These are phyloP conservation scores for Streblospio benedicti DNA, from an alignment of 1,140 invertebrate genomes.

Conservation along the genomic window DNA sequence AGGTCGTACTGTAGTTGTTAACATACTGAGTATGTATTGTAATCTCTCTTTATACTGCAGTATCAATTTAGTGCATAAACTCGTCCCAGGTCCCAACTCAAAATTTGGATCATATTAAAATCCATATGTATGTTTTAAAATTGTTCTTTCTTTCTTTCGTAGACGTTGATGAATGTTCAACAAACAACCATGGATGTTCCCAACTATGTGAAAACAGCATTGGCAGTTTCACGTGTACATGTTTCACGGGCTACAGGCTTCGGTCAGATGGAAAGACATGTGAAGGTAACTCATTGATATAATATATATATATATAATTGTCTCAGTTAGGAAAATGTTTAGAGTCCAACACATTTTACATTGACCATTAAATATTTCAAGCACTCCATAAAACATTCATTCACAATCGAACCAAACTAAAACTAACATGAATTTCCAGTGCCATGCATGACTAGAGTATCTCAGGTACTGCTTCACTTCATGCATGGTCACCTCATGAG, in stretches of 20 bases:
- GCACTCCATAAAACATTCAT: too few relatives aligned
- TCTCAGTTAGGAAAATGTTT: neutral
- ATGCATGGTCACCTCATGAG: too few relatives aligned
- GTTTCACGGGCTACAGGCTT: conserved; percentile 57
- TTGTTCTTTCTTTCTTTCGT: conserved; percentile 3
- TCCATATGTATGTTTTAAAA: neutral
- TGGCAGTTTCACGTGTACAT: neutral
- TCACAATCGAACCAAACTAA: too few relatives aligned
- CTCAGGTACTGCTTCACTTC: too few relatives aligned
- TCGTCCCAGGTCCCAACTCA: too few relatives aligned
- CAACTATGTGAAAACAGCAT: conserved; percentile 5
- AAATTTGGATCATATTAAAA: too few relatives aligned
- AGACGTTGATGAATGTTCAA: conserved; percentile 49
- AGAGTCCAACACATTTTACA: neutral
- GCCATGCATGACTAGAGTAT: too few relatives aligned
- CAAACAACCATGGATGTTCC: conserved; percentile 43
- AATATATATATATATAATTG: neutral
- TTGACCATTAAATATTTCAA: neutral
- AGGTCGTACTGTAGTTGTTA: too few relatives aligned
- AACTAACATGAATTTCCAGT: too few relatives aligned
- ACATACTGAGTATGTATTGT: too few relatives aligned
- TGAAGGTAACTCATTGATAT: neutral
- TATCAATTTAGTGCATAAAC: too few relatives aligned
- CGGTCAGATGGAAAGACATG: conserved; percentile 14
- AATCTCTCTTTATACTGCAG: too few relatives aligned